Evolutionary conservation across 2,113 vertebrate genomes (phyloP), one percentile per base, ranked within the genome.

Genomic region (Sorex fumeus): DNA sequence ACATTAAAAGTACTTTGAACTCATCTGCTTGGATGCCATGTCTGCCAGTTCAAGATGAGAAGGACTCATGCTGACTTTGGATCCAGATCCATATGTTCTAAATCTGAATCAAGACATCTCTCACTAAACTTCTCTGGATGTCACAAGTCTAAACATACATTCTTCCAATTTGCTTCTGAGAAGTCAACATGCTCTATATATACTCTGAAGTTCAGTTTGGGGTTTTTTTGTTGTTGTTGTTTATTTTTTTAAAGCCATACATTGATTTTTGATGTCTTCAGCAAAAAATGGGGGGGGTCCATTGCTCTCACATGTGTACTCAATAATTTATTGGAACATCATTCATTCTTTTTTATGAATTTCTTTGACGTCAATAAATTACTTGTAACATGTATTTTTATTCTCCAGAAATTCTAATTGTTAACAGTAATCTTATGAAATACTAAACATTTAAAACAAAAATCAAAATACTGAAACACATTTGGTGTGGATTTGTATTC

Each of bases 321-420:
- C 91, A 91, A 66, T 88, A 93, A 27, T 96, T 81, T 84, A 89
- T 43, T 94, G 50, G 89, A 88, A 88, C 34, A 62, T 36, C 85
- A 57, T 66, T 96, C 34, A 87, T 88, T 96, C 84, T 23, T 67
- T 90, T 96, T 66, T 95, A 94, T 57, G 1, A 76, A 78, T 93
- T 90, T 95, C 87, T 94, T 95, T 96, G 88, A 97, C 93, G 75
- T 43, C 57, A 50, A 87, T 53, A 93, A 96, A 75, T 21, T 12
- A 66, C 82, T 97, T 96, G 12, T 93, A 95, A 89, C n/a, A 92
- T 90, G 30, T n/a, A 87, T 91, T 95, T 84, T 72, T 21, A 60
- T 50, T 66, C 50, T 40, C 60, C 27, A 27, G 87, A 82, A 84
- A 23, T 66, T 62, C 64, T 95, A 91, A 77, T 87, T 93, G 69